Evolutionary conservation across 2,113 vertebrate genomes (phyloP), one percentile per base, ranked within the genome.

Genomic region (Ancistrus triradiatus): DNA sequence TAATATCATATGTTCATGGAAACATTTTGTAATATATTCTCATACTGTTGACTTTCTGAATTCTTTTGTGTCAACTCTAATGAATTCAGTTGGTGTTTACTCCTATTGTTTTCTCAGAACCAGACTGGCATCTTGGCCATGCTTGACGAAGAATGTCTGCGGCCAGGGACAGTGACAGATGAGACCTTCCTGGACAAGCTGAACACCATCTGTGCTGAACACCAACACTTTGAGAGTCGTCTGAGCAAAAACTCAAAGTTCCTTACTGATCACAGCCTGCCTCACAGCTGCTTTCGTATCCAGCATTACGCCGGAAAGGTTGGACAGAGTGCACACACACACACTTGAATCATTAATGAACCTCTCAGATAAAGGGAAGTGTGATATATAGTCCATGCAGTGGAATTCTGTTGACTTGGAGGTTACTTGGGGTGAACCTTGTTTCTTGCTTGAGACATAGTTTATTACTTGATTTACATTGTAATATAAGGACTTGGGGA

Each of bases 301-400:
- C 95, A 98, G 74, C 96, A 99, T 74, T 99, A 98, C 0, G 95
- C 96, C 1, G 95, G 96, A 79, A 99, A 98, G 93, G 95, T 99
- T 81, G 55, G 24, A 2, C 25, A 37, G n/a, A 11, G 15, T 3
- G 7, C 6, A 42, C 10, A 4, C 11, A 10, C 14, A 10, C 24
- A 48, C 21, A 22, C 14, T 1, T 40, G 10, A n/a, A 42, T 40
- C 15, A 37, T 18, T n/a, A n/a, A n/a, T n/a, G n/a, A n/a, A n/a
- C n/a, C n/a, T n/a, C n/a, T n/a, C n/a, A n/a, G n/a, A n/a, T n/a
- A n/a, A n/a, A n/a, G n/a, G n/a, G n/a, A n/a, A n/a, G n/a, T n/a
- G n/a, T 31, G 27, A 31, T 31, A 31, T 7, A 31, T 31, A 31
- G 27, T 31, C 27, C 7, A 31, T 31, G 27, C 27, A 31, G 7